Evolutionary conservation across 2,113 vertebrate species (phyloP).

Genomic region (Sinocyclocheilus rhinocerous): DNA sequence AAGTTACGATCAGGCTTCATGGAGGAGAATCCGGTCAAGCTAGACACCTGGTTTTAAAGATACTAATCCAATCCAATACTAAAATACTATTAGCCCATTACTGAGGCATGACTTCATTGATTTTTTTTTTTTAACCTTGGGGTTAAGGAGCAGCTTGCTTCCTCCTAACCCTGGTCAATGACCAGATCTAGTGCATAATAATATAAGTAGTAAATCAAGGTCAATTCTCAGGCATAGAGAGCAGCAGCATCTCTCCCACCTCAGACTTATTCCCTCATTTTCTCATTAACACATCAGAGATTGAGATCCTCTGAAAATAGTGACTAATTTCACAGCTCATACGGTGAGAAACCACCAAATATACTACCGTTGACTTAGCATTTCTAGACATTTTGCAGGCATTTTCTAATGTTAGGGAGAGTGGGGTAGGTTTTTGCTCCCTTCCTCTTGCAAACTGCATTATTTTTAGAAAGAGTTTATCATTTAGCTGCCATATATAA

Average conservation of each 20-base stretch:
- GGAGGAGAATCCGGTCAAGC: slow-evolving; percentile 12
- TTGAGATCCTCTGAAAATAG: slow-evolving; percentile 38
- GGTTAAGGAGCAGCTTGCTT: not conserved
- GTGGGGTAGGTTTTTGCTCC: not conserved
- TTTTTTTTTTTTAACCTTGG: not conserved
- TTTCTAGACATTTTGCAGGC: slow-evolving; percentile 21
- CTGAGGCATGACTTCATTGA: slow-evolving; percentile 14
- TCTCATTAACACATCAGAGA: slow-evolving; percentile 44
- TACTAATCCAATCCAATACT: slow-evolving; percentile 1
- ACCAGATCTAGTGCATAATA: not conserved
- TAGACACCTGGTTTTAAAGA: not conserved
- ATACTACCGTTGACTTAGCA: not conserved
- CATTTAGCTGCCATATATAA: not conserved
- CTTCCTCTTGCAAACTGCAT: not conserved
- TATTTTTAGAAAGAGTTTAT: not conserved
- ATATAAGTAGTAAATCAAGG: not conserved
- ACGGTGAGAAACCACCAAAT: slow-evolving; percentile 25
- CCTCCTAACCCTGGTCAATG: not conserved
- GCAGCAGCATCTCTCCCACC: not conserved
- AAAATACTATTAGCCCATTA: slow-evolving; percentile 20
- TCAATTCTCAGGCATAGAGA: not conserved
- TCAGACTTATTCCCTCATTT: not conserved
- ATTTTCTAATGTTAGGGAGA: not conserved
- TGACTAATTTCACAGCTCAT: slow-evolving; percentile 50
- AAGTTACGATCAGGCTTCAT: not conserved